Base-by-base conservation (phyloP, 2,113 vertebrate genomes). In the Phaethornis superciliosus region DNA sequence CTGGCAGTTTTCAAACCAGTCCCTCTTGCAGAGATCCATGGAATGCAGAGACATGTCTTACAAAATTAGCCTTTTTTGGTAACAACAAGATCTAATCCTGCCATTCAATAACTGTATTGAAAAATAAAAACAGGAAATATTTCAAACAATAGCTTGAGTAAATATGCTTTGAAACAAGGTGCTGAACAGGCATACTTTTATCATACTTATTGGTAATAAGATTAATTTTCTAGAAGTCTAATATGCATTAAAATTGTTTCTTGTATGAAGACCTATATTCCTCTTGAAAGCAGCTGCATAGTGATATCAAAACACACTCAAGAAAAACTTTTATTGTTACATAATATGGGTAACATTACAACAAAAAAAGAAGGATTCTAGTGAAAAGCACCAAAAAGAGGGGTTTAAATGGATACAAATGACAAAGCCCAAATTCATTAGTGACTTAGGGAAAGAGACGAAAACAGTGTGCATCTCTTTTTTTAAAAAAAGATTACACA, bases 1-100 rank as follows among this genome's bases (percentile, higher is more conserved):
- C 70, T 87, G 37, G 83, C 30, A 93, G 15, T 91, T 94, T 91
- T 52, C 35, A 93, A 86, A 71, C 10, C 30, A 96, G 80, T 54
- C 32, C 37, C 14, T 85, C 54, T 76, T 67, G 63, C 30, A 89
- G 87, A 89, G 59, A 75, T 42, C 42, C 10, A 42, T 6, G 42
- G 26, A 70, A 89, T 16, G 9, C 12, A 75, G n/a, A 88, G 10
- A n/a, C 1, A 8, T 4, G 18, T 71, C 49, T 79, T 89, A 54
- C 8, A 21, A 91, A 64, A 91, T 81, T 22, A 86, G 10, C 13
- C 68, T 79, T 93, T 93, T 72, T 40, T 65, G 24, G 30, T 55
- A 92, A 32, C 9, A 91, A 35, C 13, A 81, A 77, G 18, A 47
- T 67, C 55, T 80, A 77, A 55, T 68, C 18, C 19, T 79, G 12